Conservation (phyloP, 2,797 vertebrate genomes). For the Myotis findleyi region DNA sequence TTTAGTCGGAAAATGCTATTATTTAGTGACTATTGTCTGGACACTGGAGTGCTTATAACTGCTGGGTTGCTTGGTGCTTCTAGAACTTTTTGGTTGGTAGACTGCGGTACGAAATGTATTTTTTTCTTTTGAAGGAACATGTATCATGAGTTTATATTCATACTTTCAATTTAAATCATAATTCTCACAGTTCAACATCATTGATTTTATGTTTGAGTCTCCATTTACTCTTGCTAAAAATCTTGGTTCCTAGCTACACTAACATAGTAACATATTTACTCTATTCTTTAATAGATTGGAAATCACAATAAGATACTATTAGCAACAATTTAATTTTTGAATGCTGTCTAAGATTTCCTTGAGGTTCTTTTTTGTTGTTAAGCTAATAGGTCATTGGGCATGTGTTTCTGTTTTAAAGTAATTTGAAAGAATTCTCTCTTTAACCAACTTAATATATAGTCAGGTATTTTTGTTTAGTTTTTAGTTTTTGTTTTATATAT, state of each 20-base stretch:
- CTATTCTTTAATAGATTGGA: conserved; percentile 37
- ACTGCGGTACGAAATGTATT: not conserved
- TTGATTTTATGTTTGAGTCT: conserved; percentile 59
- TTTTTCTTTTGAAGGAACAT: conserved; percentile 54
- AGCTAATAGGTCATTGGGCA: not conserved
- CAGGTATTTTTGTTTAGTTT: conserved; percentile 35
- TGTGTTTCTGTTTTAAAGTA: conserved; percentile 28
- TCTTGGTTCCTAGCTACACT: conserved; percentile 34
- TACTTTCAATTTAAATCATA: not conserved
- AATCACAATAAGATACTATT: conserved; percentile 20
- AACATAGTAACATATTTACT: conserved; percentile 25
- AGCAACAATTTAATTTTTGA: conserved; percentile 43
- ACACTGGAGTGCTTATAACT: not conserved
- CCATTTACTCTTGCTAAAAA: conserved; percentile 45
- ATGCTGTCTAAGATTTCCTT: conserved; percentile 39
- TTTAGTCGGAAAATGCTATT: conserved; percentile 44
- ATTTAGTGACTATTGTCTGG: conserved; percentile 36
- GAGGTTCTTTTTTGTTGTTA: conserved; percentile 27
- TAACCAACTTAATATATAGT: conserved; percentile 37
- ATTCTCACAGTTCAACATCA: conserved; percentile 40
- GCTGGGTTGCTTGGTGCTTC: conserved; percentile 20
- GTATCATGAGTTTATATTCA: conserved; percentile 26
- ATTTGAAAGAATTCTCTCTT: conserved; percentile 51
- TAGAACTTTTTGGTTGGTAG: conserved; percentile 51
- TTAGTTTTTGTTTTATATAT: too few relatives aligned